These are phyloP conservation scores for Stegodyphus mimosarum DNA, from an alignment of 1,140 invertebrate species.

Conservation along the genomic window DNA sequence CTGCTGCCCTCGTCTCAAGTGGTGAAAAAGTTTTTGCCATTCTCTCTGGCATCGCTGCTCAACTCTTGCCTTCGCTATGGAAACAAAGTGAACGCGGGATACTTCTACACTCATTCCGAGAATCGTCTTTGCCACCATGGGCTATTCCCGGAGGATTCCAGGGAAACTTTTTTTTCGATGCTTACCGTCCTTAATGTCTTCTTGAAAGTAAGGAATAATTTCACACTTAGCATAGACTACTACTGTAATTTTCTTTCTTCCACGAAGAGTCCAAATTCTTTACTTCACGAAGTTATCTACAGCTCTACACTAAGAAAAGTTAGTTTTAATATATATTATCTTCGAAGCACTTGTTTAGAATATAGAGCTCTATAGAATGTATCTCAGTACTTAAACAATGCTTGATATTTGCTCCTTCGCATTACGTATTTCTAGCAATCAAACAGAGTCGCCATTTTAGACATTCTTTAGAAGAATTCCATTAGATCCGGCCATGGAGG, in stretches of 20 bases:
- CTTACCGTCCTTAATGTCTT: slow-evolving; percentile 33
- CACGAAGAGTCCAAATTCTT: too few relatives aligned
- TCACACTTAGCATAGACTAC: slow-evolving; percentile 30
- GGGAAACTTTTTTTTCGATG: slow-evolving; percentile 24
- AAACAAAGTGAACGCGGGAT: slow-evolving; percentile 17
- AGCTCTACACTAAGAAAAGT: neutral
- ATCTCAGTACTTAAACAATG: neutral
- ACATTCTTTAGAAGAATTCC: too few relatives aligned
- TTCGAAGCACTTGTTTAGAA: neutral
- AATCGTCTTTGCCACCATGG: neutral
- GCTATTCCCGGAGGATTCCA: slow-evolving; percentile 20
- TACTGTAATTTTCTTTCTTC: neutral
- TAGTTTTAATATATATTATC: neutral
- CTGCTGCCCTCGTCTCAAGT: slow-evolving; percentile 11
- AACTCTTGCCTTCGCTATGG: slow-evolving; percentile 30
- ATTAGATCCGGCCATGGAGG: slow-evolving; percentile 13
- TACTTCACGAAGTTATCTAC: neutral
- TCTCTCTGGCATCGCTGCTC: slow-evolving; percentile 20
- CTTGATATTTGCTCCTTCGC: too few relatives aligned
- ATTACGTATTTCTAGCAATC: too few relatives aligned
- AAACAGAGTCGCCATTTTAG: too few relatives aligned
- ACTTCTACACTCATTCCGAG: neutral
- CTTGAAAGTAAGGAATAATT: slow-evolving; percentile 38
- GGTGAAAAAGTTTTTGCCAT: slow-evolving; percentile 2
- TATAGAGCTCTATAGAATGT: neutral